A percentile compares a stretch with the other conserved stretches of the same genome.
phyloP scores from a whole-genome alignment of 2,113 vertebrate species.

The Lanius collurio region DNA sequence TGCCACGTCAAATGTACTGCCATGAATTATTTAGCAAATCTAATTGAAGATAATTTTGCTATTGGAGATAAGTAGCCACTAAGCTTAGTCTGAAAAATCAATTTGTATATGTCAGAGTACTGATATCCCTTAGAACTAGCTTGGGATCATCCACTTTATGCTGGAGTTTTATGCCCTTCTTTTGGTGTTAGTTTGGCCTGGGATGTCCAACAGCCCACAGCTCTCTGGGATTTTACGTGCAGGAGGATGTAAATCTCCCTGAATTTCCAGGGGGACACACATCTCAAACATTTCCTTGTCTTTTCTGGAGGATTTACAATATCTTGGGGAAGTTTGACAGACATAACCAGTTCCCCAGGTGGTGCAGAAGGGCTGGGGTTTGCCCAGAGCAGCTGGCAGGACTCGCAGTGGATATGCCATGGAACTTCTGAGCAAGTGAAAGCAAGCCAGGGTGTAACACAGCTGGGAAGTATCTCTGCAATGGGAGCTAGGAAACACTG shows the following conservation, averaged over 20 bases:
- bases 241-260: not conserved
- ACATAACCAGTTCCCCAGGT: accelerated
- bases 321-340: not conserved
- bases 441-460: not conserved
- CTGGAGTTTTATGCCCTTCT: not conserved
- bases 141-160: not conserved
- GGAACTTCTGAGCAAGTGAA: not conserved
- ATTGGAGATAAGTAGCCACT: slow-evolving; percentile 10
- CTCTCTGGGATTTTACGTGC: not conserved
- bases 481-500: not conserved
- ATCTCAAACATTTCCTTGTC: not conserved
- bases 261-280: not conserved
- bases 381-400: not conserved
- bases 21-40: slow-evolving; percentile 55
- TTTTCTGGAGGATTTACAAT: not conserved
- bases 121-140: not conserved
- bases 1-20: not conserved
- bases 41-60: slow-evolving; percentile 51
- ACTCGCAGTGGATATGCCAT: accelerated
- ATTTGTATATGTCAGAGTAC: not conserved
- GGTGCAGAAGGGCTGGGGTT: not conserved
- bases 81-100: slow-evolving; percentile 24
- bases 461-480: not conserved
- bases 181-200: not conserved
- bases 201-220: not conserved